Percentiles rank a stretch among this genome's conserved stretches.
Evolutionary conservation across 53 echinoderm and acorn worm genomes (phyloP).

Genomic region (Holothuria leucospilota): DNA sequence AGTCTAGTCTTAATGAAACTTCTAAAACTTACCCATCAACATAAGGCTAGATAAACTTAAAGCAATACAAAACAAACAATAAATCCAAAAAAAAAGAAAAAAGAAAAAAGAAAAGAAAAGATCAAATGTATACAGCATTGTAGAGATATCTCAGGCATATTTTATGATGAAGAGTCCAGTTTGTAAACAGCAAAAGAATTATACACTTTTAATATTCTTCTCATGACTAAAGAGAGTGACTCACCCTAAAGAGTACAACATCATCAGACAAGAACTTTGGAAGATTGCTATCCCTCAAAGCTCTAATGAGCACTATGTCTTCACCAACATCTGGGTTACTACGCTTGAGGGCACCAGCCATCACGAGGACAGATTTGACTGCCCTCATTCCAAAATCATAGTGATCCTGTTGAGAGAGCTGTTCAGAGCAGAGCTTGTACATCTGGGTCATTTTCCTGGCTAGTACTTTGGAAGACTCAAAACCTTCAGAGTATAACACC

Average conservation of each 20-base stretch:
- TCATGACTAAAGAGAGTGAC: not conserved
- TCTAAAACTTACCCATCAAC: too few relatives aligned
- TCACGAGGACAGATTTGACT: constrained; percentile 96
- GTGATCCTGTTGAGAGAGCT: constrained; percentile 99
- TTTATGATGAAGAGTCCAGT: too few relatives aligned
- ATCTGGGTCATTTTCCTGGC: constrained; percentile 99
- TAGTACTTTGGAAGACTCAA: constrained; percentile 87
- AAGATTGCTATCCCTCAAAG: constrained; percentile 94
- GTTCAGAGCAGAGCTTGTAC: constrained; percentile 99
- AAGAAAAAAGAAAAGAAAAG: too few relatives aligned
- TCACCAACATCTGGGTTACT: constrained; percentile 95
- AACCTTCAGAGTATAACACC: constrained; percentile 94
- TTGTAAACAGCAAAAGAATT: too few relatives aligned
- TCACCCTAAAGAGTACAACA: constrained; percentile 88
- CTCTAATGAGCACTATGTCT: constrained; percentile 98
- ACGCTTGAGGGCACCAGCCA: constrained; percentile 98
- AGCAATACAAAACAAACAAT: too few relatives aligned
- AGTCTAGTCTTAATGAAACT: too few relatives aligned
- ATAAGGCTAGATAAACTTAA: too few relatives aligned
- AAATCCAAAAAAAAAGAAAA: too few relatives aligned
- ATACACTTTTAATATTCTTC: too few relatives aligned
- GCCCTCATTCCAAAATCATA: constrained; percentile 99
- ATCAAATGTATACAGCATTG: too few relatives aligned
- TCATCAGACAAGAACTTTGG: constrained; percentile 98
- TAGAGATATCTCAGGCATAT: too few relatives aligned